Evolutionary conservation across 2,797 vertebrate species (phyloP), one percentile per base, ranked within the genome.

Genomic region (Tympanoctomys barrerae): DNA sequence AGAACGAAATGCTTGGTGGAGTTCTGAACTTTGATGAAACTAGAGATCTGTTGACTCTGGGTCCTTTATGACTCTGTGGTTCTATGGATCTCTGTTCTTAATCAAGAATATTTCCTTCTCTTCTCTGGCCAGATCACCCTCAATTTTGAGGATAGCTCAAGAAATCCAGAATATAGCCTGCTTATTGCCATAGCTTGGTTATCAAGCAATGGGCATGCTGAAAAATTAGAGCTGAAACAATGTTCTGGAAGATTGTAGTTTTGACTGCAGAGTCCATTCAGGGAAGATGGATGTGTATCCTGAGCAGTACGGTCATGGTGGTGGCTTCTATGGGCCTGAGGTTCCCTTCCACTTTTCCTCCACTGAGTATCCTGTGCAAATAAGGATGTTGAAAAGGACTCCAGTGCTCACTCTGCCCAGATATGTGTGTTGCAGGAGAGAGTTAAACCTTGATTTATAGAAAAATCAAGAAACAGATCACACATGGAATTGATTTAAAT

Each of bases 11-110:
- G 16, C 6, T 8, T 8, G 12, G 22, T 16, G 3, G 5, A 28
- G 13, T 24, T 28, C 16, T 66, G 9, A 8, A 28, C 75, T 49
- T 36, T 18, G 8, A 18, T 54, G 52, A 39, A 33, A 36, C 10
- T 12, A 7, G 13, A 54, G 46, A 18, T 6, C 28, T 18, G 5
- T 0, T 1, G 12, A 12, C 18, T 26, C 33, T 22, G 5, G 26
- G 46, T 7, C 18, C n/a, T 68, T n/a, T 1, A 12, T 13, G 31
- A 21, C 26, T 8, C 52, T 3, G 24, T 31, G 6, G 33, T 52
- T 39, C 19, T 68, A 39, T 42, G 33, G n/a, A 78, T 14, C n/a
- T 49, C 7, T 49, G 59, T 7, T n/a, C 31, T 6, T n/a, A 28
- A 46, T 28, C n/a, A 33, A 77, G 73, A 62, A 31, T 28, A 6